Conservation (phyloP, 2,113 vertebrate genomes). For the Manacus vitellinus region DNA sequence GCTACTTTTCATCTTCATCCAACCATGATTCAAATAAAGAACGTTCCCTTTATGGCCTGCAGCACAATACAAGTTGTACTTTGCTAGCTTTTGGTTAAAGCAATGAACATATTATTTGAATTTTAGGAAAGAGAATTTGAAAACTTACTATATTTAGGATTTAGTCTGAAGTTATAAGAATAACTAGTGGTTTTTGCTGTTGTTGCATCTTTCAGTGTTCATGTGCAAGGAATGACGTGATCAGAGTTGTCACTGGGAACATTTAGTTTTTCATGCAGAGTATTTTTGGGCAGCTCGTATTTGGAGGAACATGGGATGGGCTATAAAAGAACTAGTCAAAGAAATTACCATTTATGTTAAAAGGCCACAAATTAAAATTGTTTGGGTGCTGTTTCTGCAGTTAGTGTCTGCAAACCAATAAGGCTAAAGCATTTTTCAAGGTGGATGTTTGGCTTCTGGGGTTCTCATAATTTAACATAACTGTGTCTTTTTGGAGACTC, state of each 20-base stretch:
- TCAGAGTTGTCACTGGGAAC: slow-evolving; percentile 47
- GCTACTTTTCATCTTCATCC: slow-evolving; percentile 50
- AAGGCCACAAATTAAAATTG: not conserved
- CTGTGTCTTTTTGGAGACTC: not conserved
- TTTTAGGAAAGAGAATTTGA: slow-evolving; percentile 13
- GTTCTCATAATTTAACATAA: not conserved
- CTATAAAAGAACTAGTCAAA: not conserved
- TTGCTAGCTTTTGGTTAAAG: slow-evolving; percentile 7
- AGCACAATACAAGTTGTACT: slow-evolving; percentile 51
- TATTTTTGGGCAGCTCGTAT: slow-evolving; percentile 19
- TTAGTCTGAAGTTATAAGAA: slow-evolving; percentile 1
- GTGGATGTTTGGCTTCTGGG: not conserved
- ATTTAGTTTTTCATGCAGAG: slow-evolving; percentile 11
- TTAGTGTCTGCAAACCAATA: not conserved
- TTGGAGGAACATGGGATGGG: not conserved
- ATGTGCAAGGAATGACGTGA: not conserved
- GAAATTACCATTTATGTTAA: not conserved
- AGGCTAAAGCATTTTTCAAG: not conserved
- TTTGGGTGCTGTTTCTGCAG: not conserved
- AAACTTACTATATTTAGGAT: not conserved
- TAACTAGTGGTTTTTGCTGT: slow-evolving; percentile 1
- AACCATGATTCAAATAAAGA: slow-evolving; percentile 30
- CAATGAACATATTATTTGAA: not conserved
- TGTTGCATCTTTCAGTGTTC: slow-evolving; percentile 27
- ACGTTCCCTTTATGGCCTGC: slow-evolving; percentile 14